Evolutionary conservation across 2,113 vertebrate genomes (phyloP).

Genomic region (Antechinus flavipes): DNA sequence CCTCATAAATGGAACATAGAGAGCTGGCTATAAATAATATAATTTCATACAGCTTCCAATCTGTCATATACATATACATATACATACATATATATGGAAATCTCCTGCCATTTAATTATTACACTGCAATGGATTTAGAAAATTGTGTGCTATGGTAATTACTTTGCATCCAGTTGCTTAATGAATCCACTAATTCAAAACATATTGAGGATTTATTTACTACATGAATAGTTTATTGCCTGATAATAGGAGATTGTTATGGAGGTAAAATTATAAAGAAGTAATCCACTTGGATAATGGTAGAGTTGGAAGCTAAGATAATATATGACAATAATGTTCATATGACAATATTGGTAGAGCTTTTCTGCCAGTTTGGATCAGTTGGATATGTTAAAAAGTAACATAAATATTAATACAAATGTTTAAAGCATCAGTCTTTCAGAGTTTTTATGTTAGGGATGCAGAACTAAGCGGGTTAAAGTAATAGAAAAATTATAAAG

Average conservation of each 20-base stretch:
- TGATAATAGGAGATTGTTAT: constrained; percentile 56
- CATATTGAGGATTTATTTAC: constrained; percentile 51
- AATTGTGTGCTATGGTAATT: constrained; percentile 57
- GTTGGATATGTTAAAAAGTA: constrained; percentile 42
- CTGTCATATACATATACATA: background rate
- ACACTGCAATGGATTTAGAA: constrained; percentile 29
- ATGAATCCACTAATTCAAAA: constrained; percentile 47
- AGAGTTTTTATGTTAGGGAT: background rate
- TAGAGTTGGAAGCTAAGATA: constrained; percentile 45
- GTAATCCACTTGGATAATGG: constrained; percentile 46
- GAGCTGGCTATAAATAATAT: constrained; percentile 5
- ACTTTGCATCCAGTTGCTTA: constrained; percentile 57
- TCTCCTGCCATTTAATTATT: constrained; percentile 36
- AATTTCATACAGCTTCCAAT: constrained; percentile 25
- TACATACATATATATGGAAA: background rate
- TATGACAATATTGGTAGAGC: background rate
- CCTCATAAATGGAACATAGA: background rate
- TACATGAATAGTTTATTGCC: constrained; percentile 47
- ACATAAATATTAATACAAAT: constrained; percentile 51
- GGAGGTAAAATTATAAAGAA: constrained; percentile 61
- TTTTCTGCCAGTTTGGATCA: constrained; percentile 31
- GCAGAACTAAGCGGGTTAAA: background rate
- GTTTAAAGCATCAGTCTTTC: constrained; percentile 39
- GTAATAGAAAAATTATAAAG: background rate
- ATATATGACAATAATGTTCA: background rate